Conservation (phyloP, 2,888 invertebrate species). For the Leucozona laternaria region DNA sequence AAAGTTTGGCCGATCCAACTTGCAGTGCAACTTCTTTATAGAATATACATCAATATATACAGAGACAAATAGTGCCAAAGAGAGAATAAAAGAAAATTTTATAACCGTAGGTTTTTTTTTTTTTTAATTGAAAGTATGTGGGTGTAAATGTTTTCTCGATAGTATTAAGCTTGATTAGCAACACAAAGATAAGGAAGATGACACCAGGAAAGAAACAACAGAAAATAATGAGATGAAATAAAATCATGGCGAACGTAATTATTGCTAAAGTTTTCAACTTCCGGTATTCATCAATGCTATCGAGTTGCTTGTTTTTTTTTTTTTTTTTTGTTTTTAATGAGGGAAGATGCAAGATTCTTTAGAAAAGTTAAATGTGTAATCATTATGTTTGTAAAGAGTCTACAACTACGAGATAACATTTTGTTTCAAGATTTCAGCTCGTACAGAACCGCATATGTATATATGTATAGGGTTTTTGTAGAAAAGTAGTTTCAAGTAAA, state of each 20-base stretch:
- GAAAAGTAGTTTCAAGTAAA: no score
- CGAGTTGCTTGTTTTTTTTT: slow-evolving; percentile 26
- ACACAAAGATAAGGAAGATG: slow-evolving; percentile 31
- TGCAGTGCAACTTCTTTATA: neutral
- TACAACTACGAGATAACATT: no score
- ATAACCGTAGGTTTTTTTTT: neutral
- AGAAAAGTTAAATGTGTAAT: no score
- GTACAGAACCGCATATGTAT: no score
- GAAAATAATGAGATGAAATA: slow-evolving; percentile 61
- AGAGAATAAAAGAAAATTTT: slow-evolving; percentile 9
- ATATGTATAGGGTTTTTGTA: no score
- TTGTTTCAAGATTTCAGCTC: no score
- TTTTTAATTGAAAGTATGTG: slow-evolving; percentile 1
- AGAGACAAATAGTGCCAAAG: neutral
- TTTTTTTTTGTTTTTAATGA: neutral
- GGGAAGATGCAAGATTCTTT: no score
- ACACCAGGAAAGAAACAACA: neutral
- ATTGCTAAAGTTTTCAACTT: slow-evolving; percentile 61
- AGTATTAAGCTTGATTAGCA: slow-evolving; percentile 20
- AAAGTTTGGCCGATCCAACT: slow-evolving; percentile 32
- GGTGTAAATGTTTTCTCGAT: slow-evolving; percentile 30
- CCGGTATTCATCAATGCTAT: slow-evolving; percentile 39
- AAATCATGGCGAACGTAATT: slow-evolving; percentile 58
- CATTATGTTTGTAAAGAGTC: no score
- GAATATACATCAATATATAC: neutral